phyloP scores from a whole-genome alignment of 64 coral and sea anemone species.

The Actinia equina region DNA sequence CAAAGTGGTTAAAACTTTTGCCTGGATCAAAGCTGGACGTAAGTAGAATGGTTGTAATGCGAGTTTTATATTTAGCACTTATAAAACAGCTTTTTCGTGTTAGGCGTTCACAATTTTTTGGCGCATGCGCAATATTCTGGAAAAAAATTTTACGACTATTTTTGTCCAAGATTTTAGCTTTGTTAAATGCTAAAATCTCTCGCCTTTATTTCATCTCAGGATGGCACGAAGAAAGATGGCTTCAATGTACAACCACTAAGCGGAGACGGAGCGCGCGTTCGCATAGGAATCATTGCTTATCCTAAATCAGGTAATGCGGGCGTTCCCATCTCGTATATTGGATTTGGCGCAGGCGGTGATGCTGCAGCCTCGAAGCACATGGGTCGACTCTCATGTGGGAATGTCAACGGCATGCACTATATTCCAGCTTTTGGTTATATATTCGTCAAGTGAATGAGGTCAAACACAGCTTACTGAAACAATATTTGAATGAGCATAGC shows the following conservation, averaged over 20 bases:
- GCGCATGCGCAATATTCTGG: no score
- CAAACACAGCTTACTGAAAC: no score
- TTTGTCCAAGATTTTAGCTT: no score
- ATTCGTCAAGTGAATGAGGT: not conserved
- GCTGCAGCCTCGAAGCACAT: not conserved
- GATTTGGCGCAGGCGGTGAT: not conserved
- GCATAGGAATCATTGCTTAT: not conserved
- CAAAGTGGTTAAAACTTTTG: not conserved
- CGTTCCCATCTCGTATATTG: not conserved
- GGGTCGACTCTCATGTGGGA: not conserved
- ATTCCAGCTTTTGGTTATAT: not conserved
- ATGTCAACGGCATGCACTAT: not conserved
- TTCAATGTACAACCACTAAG: not conserved
- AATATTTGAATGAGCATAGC: no score
- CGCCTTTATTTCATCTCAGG: not conserved
- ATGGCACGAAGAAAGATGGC: not conserved
- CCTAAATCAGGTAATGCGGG: not conserved
- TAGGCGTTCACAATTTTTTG: not conserved
- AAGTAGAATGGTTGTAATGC: not conserved
- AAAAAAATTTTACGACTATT: no score
- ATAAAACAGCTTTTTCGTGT: no score
- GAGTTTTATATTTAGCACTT: no score
- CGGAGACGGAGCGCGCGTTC: not conserved
- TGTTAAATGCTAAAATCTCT: not conserved
- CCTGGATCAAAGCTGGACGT: not conserved